Evolutionary conservation across 2,113 vertebrate species (phyloP), one percentile per base, ranked within the genome.

Genomic region (Vanacampus margaritifer): DNA sequence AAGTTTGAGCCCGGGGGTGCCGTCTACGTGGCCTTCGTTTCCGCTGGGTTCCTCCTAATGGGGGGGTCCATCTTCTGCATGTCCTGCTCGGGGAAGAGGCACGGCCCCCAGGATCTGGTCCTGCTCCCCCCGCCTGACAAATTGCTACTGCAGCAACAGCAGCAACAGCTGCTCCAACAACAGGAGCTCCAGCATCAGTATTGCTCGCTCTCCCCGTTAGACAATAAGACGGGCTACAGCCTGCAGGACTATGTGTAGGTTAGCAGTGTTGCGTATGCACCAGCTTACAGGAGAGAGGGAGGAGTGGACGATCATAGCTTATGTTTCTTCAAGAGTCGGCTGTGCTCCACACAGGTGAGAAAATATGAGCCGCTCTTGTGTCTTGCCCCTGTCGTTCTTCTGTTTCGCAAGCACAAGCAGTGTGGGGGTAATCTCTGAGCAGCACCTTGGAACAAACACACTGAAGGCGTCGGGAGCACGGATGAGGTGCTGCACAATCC

Each of bases 1-100:
- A 98, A 96, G 87, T 93, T 96, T 0, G 96, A 99, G 82, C 96
- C 95, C 0, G 96, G 97, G 76, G 96, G 93, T 45, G 96, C 97
- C 0, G 84, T 99, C 84, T 99, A 98, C 1, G 86, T 94, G 35
- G 96, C 94, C 70, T 97, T 98, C 72, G 84, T 98, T 73, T 95
- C 96, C 0, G 94, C 95, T 0, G 88, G 91, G 57, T 91, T 97
- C 74, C 93, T 98, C 64, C 86, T 96, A 1, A 79, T 92, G 0
- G 92, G 96, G n/a, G 96, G 96, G 53, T 87, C 89, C 56, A 93
- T 98, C 81, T 98, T 98, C 88, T 96, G 95, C 73, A 86, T 92
- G 78, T 94, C 96, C 41, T 95, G 93, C 74, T 85, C 91, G 14
- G 93, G 88, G 69, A 94, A 92, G 86, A 87, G 89, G 45, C 90